A percentile compares a stretch with the other conserved stretches of the same genome.
Evolutionary conservation across 2,113 vertebrate species (phyloP).

Genomic region (Rhineura floridana): DNA sequence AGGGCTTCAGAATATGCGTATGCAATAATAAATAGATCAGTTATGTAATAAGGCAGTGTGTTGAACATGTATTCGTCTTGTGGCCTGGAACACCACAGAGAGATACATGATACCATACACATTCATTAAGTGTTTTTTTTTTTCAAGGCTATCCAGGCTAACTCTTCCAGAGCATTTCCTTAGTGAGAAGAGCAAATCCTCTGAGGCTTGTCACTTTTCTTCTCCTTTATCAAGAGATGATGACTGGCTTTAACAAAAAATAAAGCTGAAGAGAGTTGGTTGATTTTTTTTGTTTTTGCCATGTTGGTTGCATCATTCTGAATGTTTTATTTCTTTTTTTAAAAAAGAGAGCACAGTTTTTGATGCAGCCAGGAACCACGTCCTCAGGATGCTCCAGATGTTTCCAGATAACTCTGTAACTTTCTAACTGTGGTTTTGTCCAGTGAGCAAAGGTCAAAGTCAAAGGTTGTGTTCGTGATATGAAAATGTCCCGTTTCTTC

Average conservation of each 20-base stretch:
- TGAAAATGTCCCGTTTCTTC: conserved; percentile 99
- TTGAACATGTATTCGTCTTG: conserved; percentile 87
- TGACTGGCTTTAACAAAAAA: conserved; percentile 78
- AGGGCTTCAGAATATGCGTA: conserved; percentile 75
- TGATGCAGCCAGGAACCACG: conserved; percentile 77
- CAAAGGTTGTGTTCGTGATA: conserved; percentile 99
- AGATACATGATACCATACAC: conserved; percentile 85
- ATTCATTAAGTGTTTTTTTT: conserved; percentile 81
- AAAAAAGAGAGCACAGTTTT: conserved; percentile 68
- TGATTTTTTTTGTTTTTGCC: conserved; percentile 52
- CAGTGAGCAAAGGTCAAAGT: conserved; percentile 98
- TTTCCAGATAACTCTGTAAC: conserved; percentile 96
- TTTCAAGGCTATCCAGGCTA: conserved; percentile 93
- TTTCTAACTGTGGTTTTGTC: conserved; percentile 97
- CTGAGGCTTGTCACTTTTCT: conserved; percentile 72
- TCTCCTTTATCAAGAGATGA: conserved; percentile 78
- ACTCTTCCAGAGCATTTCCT: conserved; percentile 79
- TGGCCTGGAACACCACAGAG: conserved; percentile 81
- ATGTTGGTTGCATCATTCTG: conserved; percentile 75
- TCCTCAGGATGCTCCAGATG: conserved; percentile 89
- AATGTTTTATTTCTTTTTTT: conserved; percentile 68
- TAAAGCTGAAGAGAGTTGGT: conserved; percentile 74
- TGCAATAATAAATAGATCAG: conserved; percentile 92
- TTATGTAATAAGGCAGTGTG: conserved; percentile 92
- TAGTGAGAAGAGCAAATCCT: conserved; percentile 80